Evolutionary conservation across 2,888 invertebrate genomes (phyloP).

Genomic region (Deilephila porcellus): DNA sequence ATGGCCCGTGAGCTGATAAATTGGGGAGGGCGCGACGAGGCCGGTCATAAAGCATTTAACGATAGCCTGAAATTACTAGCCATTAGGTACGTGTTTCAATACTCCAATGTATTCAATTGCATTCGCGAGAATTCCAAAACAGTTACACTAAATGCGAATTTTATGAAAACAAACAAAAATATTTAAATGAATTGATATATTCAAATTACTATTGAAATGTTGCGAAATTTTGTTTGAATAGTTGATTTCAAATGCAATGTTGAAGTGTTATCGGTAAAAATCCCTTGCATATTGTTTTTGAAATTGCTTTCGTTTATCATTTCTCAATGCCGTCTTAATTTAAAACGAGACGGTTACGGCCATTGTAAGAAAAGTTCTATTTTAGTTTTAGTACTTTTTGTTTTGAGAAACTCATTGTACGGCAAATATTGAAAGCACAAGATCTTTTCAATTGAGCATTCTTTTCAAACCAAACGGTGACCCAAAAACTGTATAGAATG

Average conservation of each 20-base stretch:
- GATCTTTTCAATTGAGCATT: conserved; percentile 27
- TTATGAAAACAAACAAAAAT: neutral
- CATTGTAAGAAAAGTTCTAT: conserved; percentile 1
- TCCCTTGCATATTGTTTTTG: neutral
- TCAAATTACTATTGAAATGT: too few species aligned
- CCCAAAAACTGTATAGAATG: conserved; percentile 22
- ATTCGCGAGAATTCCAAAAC: conserved; percentile 2
- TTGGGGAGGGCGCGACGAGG: conserved; percentile 55
- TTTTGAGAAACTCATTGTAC: conserved; percentile 19
- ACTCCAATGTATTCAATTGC: conserved; percentile 50
- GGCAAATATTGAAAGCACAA: conserved; percentile 21
- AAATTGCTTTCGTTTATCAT: neutral
- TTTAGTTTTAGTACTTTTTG: conserved; percentile 23
- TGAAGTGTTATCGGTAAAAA: neutral
- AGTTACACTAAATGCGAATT: neutral
- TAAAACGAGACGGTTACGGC: neutral
- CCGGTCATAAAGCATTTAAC: conserved; percentile 68
- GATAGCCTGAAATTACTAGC: conserved; percentile 60
- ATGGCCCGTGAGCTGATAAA: conserved; percentile 60
- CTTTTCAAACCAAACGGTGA: conserved; percentile 21
- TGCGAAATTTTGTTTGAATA: too few species aligned
- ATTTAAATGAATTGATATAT: neutral
- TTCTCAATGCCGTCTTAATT: neutral
- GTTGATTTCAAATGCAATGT: too few species aligned
- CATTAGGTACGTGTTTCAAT: conserved; percentile 56